phyloP scores from a whole-genome alignment of 2,888 invertebrate genomes.

The Temnothorax unifasciatus region DNA sequence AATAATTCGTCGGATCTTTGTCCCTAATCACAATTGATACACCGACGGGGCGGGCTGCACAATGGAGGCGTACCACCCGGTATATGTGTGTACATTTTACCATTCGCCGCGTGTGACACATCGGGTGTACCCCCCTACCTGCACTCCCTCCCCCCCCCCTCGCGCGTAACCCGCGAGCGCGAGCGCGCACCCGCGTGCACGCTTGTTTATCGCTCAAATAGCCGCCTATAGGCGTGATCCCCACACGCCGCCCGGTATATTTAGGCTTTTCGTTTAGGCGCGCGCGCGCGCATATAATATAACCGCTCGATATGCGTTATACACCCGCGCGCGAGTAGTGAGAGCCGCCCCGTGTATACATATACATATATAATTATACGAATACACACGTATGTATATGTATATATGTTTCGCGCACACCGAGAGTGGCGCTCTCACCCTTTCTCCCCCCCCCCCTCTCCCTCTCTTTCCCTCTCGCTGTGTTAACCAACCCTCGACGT shows the following conservation, averaged over 20 bases:
- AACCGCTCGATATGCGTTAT: constrained; percentile 75
- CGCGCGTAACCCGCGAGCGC: not conserved
- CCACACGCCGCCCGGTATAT: constrained; percentile 76
- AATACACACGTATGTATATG: constrained; percentile 10
- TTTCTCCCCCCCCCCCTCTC: not conserved
- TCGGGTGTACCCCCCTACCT: constrained; percentile 60
- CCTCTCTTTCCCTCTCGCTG: constrained; percentile 7
- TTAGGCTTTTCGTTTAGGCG: constrained; percentile 77
- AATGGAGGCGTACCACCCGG: constrained; percentile 77
- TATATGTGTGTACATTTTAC: constrained; percentile 75
- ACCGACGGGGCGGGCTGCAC: constrained; percentile 73
- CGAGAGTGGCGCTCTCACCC: constrained; percentile 3
- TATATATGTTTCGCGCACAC: constrained; percentile 15
- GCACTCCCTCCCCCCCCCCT: not conserved
- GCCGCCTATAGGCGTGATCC: constrained; percentile 77
- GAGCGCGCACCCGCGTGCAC: constrained; percentile 36
- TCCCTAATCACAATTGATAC: constrained; percentile 79
- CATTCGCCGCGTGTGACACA: constrained; percentile 77
- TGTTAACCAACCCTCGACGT: constrained; percentile 42
- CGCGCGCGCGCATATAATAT: constrained; percentile 73
- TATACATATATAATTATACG: constrained; percentile 51
- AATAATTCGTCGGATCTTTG: constrained; percentile 79
- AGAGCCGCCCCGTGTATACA: constrained; percentile 15
- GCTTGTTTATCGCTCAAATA: constrained; percentile 78
- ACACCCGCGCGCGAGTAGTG: constrained; percentile 50